These are phyloP conservation scores for Siniperca knerii DNA, from an alignment of 2,113 vertebrate genomes.

Conservation along the genomic window DNA sequence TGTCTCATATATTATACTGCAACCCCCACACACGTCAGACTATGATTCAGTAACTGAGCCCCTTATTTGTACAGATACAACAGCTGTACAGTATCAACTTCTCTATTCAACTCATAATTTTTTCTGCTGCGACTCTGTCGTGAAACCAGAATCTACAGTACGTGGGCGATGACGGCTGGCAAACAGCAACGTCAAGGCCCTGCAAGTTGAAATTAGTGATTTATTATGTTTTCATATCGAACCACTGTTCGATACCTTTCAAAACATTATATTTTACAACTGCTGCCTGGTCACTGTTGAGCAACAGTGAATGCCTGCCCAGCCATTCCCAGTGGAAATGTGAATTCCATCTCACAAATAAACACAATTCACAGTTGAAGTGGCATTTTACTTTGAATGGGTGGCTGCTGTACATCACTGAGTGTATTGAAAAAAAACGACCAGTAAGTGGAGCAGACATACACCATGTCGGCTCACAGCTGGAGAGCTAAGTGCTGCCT, in stretches of 20 bases:
- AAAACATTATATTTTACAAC: background rate
- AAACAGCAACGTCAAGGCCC: background rate
- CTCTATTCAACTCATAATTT: slow-evolving; percentile 4
- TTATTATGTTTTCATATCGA: background rate
- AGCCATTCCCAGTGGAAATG: slow-evolving; percentile 22
- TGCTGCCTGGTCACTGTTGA: background rate
- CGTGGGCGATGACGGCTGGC: background rate
- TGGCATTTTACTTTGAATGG: slow-evolving; percentile 54
- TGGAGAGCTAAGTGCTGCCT: slow-evolving; percentile 73
- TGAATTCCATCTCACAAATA: slow-evolving; percentile 25
- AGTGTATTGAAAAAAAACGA: background rate
- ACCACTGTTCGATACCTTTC: slow-evolving; percentile 7
- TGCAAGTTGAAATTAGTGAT: background rate
- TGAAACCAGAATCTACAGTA: background rate
- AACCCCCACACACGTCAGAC: slow-evolving; percentile 3
- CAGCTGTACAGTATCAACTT: slow-evolving; percentile 18
- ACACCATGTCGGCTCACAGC: slow-evolving; percentile 71
- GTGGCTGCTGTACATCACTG: slow-evolving; percentile 52
- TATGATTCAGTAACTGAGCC: slow-evolving; percentile 27
- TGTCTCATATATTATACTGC: slow-evolving; percentile 5
- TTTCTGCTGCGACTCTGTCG: slow-evolving; percentile 3
- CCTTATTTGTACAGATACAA: slow-evolving; percentile 22
- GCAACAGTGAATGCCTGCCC: slow-evolving; percentile 13
- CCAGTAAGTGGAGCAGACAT: slow-evolving; percentile 60
- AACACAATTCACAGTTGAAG: slow-evolving; percentile 44